Base-by-base conservation (phyloP, 2,888 invertebrate genomes). In the Philereme transversata region DNA sequence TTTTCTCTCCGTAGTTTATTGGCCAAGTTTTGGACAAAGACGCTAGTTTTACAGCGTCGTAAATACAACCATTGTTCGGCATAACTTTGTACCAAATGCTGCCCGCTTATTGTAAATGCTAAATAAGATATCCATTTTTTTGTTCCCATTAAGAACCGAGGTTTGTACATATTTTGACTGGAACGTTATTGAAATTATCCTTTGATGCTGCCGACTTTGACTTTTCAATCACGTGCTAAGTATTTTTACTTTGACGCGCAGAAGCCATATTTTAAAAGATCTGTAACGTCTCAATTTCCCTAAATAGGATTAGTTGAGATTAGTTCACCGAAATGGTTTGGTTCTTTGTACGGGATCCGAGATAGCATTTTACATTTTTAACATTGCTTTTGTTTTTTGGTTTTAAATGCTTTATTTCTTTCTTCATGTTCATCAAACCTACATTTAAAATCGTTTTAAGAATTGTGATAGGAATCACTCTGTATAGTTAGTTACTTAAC, bases 141-240 rank as follows among this genome's bases (percentile, higher is more conserved):
- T 86, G 83, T 88, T 84, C 76, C 89, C 82, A 88, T 88, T 87
- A 89, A 77, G 44, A 51, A 8, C n/a, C 68, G 72, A 74, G 79
- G 80, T 86, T 88, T 88, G 89, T 88, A 91, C 87, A 91, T 91
- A 89, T 92, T 92, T 90, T 91, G 91, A 92, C 90, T 86, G 62
- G 79, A 72, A 80, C 77, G 76, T 78, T 82, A 81, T 87, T 80
- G 72, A 75, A 69, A 69, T 72, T 64, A 64, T 65, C 41, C 48
- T 82, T 90, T 90, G 90, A 86, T 82, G 55, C 56, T 65, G 76
- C 88, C 87, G 88, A 81, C 84, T 69, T 67, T 68, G 73, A 65
- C 67, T 80, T 81, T 84, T 87, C 70, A 61, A 83, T 86, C 86
- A 86, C 83, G 86, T 84, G 86, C 79, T 82, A 74, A 77, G 77